phyloP scores from a whole-genome alignment of 2,797 vertebrate species.

The Hemitrygon akajei region DNA sequence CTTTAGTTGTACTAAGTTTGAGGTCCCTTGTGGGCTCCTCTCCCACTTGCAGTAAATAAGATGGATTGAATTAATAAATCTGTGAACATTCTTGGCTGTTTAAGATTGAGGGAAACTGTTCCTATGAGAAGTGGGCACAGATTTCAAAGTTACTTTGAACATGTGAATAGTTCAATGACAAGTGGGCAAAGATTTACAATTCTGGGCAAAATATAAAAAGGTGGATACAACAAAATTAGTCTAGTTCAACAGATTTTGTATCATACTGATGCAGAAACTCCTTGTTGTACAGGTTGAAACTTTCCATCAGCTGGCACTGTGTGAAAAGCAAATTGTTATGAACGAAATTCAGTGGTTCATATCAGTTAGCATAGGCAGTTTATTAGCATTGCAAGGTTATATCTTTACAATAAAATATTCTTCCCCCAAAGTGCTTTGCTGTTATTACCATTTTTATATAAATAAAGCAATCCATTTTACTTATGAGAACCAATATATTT shows the following conservation, averaged over 20 bases:
- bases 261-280: background rate
- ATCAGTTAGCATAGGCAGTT: conserved; percentile 10
- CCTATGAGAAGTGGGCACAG: no score
- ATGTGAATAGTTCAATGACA: no score
- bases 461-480: background rate
- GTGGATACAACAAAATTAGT: background rate
- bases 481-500: background rate
- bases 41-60: no score
- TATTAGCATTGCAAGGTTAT: conserved; percentile 22
- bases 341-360: background rate
- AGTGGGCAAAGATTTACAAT: no score
- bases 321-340: background rate
- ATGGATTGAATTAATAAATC: no score
- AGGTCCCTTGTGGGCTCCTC: no score
- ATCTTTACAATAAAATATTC: conserved; percentile 20
- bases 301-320: background rate
- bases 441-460: background rate
- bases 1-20: no score
- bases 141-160: no score
- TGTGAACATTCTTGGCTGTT: no score
- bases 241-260: background rate
- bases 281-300: background rate
- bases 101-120: no score
- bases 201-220: no score
- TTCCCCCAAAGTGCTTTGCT: background rate